Evolutionary conservation across 2,113 vertebrate genomes (phyloP).

Genomic region (Corydoras sp.): DNA sequence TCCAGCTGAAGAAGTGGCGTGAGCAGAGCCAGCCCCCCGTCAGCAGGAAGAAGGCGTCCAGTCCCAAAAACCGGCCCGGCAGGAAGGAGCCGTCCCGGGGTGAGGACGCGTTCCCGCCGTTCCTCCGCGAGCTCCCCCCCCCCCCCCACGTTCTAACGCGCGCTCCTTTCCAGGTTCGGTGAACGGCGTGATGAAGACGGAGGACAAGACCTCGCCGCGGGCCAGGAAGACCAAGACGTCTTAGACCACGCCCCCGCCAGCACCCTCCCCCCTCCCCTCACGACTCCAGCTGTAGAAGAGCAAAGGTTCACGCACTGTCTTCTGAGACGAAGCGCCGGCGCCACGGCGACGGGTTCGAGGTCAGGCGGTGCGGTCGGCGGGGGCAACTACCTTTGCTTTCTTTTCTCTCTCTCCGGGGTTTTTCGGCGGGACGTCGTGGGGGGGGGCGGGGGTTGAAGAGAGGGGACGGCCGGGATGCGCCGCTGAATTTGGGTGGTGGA

Average conservation of each 20-base stretch:
- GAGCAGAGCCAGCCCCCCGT: slow-evolving; percentile 73
- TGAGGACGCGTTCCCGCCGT: slow-evolving; percentile 43
- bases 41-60: slow-evolving; percentile 66
- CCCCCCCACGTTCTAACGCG: too few relatives aligned
- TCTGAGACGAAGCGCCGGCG: slow-evolving; percentile 28
- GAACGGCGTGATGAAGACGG: slow-evolving; percentile 68
- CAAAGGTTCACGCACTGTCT: slow-evolving; percentile 45
- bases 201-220: slow-evolving; percentile 67
- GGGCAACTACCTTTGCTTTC: neutral
- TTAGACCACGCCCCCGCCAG: slow-evolving; percentile 46
- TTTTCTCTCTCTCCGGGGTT: slow-evolving; percentile 12
- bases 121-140: too few relatives aligned
- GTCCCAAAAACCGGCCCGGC: slow-evolving; percentile 67
- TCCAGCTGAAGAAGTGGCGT: slow-evolving; percentile 79
- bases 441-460: too few relatives aligned
- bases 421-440: neutral
- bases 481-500: too few relatives aligned
- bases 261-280: slow-evolving; percentile 45
- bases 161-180: slow-evolving; percentile 38
- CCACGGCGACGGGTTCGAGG: neutral
- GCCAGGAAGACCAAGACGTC: slow-evolving; percentile 71
- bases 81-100: slow-evolving; percentile 67
- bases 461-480: too few relatives aligned
- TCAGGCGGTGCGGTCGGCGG: neutral
- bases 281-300: slow-evolving; percentile 34